Base-by-base conservation (phyloP, 2,888 invertebrate genomes). In the Ophion obscuratus region DNA sequence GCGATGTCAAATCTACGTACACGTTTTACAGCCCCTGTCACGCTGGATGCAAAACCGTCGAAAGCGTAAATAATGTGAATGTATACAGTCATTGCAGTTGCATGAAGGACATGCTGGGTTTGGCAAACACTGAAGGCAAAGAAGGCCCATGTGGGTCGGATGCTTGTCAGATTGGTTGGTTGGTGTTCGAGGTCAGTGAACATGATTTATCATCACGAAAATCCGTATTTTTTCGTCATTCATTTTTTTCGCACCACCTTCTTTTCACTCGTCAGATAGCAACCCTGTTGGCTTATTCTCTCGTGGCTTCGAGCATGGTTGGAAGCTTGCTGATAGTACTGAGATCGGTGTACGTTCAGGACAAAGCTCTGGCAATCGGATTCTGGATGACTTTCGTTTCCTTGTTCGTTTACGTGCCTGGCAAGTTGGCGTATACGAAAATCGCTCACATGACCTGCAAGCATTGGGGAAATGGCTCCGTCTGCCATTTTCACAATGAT, bases 21-120 rank as follows among this genome's bases (percentile, higher is more conserved):
- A 96, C 96, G 0, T 97, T 95, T 91, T 97, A 96, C 91, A 96
- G 96, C 0, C 96, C 97, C 0, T 97, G 97, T 92, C 96, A 96
- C 90, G 97, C 97, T 2, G 97, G 97, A 0, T 97, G 97, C 91
- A 93, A 92, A 7, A 89, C 90, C 3, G 91, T 94, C 70, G 89
- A 93, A 2, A 89, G 92, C n/a, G 92, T 95, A n/a, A 95, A 95
- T 84, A 94, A 93, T 88, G 88, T 94, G 2, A 93, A 90, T 93
- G 89, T 95, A 2, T 96, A 95, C 89, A 93, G 93, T 47, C 94
- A 94, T 57, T 96, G 96, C 90, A 94, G 92, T 9, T 96, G 96
- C 90, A 93, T 94, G 7, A 86, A 89, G 67, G 88, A 90, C 2
- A 66, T 87, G 85, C 91, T 90, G 36, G 92, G 91, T 36, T 57